Evolutionary conservation across 2,113 vertebrate genomes (phyloP), one percentile per base, ranked within the genome.

Genomic region (Sardina pilchardus): DNA sequence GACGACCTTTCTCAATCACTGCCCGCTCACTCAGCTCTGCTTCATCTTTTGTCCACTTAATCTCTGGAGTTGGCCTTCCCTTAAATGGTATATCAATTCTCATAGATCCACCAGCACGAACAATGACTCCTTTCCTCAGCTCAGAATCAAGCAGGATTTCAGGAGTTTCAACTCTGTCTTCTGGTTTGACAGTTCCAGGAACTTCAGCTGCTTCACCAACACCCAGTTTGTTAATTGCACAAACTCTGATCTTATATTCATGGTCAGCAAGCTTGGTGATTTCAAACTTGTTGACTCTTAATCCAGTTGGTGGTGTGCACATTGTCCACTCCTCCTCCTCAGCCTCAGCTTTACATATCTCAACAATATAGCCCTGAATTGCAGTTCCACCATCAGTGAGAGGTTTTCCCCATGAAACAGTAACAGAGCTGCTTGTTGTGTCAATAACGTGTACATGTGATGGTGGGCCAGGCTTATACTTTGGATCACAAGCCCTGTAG

Each of bases 51-150:
- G 96, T 96, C 98, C 98, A 99, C 0, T 87, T 95, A 81, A 99
- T 97, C 48, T 99, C 97, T 78, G 98, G 98, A 50, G 91, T 93
- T 90, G 98, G 98, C 88, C 97, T 96, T 85, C 98, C 98, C 88
- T 96, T 98, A 90, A 99, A 99, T 88, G 97, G 97, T 93, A 98
- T 93, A 85, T 97, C 93, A 88, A 99, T 98, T 93, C 95, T 96
- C 88, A 96, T 95, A 91, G 97, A 98, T 14, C 95, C 96, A 43
- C 98, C 97, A 88, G 98, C 97, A 95, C 97, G 97, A 86, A 99
- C 93, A 36, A 95, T 88, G 75, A 99, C 97, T 53, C 98, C 98
- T 92, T 99, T 99, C 81, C 98, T 97, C 89, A 99, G 92, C 86
- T 99, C 97, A 90, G 96, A 96, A 90, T 97, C 96, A 90, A 97